Conservation (phyloP, 1,140 invertebrate genomes). For the Papilio aristodemus region DNA sequence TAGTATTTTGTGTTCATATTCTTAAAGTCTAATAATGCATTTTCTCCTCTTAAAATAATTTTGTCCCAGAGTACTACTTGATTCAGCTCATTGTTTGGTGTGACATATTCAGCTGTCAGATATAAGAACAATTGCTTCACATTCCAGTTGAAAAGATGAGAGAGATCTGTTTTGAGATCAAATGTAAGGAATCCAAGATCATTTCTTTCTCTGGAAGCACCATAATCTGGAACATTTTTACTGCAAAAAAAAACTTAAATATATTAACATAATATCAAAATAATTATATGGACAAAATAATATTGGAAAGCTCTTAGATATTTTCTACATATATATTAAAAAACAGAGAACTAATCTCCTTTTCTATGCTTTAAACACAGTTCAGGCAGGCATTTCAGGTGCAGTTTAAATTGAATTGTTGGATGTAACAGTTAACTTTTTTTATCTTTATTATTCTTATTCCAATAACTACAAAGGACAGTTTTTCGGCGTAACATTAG, state of each 20-base stretch:
- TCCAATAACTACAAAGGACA: neutral
- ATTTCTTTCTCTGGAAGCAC: conserved; percentile 94
- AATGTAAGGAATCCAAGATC: conserved; percentile 97
- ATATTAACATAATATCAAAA: too few relatives aligned
- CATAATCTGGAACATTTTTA: conserved; percentile 98
- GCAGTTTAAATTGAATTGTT: too few relatives aligned
- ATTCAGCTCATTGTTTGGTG: conserved; percentile 92
- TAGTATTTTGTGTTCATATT: conserved; percentile 99
- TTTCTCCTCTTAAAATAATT: conserved; percentile 96
- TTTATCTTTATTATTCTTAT: neutral
- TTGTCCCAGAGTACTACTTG: conserved; percentile 99
- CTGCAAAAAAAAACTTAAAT: conserved; percentile 82
- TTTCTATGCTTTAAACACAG: too few relatives aligned
- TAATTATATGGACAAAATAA: too few relatives aligned
- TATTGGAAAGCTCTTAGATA: too few relatives aligned
- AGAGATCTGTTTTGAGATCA: conserved; percentile 95
- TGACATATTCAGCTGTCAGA: conserved; percentile 97
- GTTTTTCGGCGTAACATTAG: neutral
- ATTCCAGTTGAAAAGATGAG: conserved; percentile 99
- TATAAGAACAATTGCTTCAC: conserved; percentile 99
- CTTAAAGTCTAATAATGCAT: conserved; percentile 94
- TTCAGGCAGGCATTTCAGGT: too few relatives aligned
- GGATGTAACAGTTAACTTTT: too few relatives aligned
- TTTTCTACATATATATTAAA: neutral
- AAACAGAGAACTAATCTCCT: too few relatives aligned